phyloP scores from a whole-genome alignment of 1,140 invertebrate species.

The Hypsibius dujardini region DNA sequence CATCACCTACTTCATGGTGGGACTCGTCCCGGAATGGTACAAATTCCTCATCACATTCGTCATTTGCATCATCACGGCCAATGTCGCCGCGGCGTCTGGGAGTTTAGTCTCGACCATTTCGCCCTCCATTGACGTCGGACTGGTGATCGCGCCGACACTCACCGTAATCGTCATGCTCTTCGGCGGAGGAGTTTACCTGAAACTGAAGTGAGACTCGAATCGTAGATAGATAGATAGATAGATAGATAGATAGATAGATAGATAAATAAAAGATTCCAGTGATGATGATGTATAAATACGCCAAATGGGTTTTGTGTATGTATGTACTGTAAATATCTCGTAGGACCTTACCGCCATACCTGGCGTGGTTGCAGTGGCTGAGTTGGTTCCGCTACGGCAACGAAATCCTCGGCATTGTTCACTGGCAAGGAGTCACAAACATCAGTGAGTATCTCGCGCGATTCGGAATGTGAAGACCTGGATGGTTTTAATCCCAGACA shows the following conservation, averaged over 20 bases:
- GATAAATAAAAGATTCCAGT: neutral
- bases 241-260: no score
- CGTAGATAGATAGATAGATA: no score
- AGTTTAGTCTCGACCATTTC: conserved; percentile 6
- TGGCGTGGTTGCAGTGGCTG: conserved; percentile 1
- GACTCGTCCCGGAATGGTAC: conserved; percentile 5
- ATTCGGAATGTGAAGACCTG: neutral
- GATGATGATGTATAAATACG: neutral
- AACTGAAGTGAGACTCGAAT: neutral
- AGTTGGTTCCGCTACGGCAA: conserved; percentile 15
- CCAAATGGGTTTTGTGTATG: neutral
- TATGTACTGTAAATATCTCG: neutral
- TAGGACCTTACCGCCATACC: neutral
- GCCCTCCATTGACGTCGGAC: neutral
- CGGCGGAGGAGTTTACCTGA: conserved; percentile 14
- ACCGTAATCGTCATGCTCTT: conserved; percentile 9
- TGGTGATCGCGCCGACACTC: conserved; percentile 9
- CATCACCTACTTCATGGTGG: conserved; percentile 10
- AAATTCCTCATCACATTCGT: conserved; percentile 13
- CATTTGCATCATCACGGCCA: conserved; percentile 9
- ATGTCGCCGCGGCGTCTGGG: conserved; percentile 7
- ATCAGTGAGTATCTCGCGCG: conserved; percentile 4
- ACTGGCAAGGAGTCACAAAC: neutral
- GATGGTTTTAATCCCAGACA: neutral
- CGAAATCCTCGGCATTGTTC: conserved; percentile 11